phyloP scores from a whole-genome alignment of 2,797 vertebrate genomes.

The Paratrypauchen microcephalus region DNA sequence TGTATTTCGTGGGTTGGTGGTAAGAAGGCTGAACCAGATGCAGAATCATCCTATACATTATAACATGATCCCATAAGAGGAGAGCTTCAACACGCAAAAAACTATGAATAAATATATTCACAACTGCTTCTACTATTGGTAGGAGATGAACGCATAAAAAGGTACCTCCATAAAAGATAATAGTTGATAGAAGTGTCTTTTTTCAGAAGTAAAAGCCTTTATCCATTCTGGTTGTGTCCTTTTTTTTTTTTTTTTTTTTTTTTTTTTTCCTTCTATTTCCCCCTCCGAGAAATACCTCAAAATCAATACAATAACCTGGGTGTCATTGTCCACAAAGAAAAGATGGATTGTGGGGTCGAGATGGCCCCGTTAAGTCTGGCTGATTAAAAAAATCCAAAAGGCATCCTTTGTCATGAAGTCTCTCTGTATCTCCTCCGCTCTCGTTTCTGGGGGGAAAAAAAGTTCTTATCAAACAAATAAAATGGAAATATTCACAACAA shows the following conservation, averaged over 20 bases:
- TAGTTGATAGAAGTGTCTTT: slow-evolving; percentile 69
- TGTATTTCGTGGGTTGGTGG: slow-evolving; percentile 74
- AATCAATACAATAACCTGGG: slow-evolving; percentile 62
- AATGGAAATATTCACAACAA: slow-evolving; percentile 38
- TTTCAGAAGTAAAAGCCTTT: slow-evolving; percentile 47
- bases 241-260: slow-evolving; percentile 31
- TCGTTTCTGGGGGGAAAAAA: slow-evolving; percentile 18
- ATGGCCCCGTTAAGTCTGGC: slow-evolving; percentile 58
- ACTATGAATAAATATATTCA: slow-evolving; percentile 87
- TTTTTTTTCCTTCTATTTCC: slow-evolving; percentile 53
- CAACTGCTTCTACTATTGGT: slow-evolving; percentile 78
- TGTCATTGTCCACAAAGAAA: slow-evolving; percentile 62
- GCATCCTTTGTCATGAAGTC: slow-evolving; percentile 54
- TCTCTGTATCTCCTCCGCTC: slow-evolving; percentile 28
- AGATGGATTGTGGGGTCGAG: slow-evolving; percentile 52
- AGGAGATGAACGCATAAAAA: slow-evolving; percentile 79
- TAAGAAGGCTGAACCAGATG: slow-evolving; percentile 82
- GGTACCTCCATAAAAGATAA: slow-evolving; percentile 74
- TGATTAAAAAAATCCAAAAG: slow-evolving; percentile 63
- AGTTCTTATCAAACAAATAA: slow-evolving; percentile 7
- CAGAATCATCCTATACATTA: slow-evolving; percentile 82
- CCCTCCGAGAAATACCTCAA: slow-evolving; percentile 63
- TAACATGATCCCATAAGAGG: slow-evolving; percentile 80
- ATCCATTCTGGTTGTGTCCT: slow-evolving; percentile 39
- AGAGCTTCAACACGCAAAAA: slow-evolving; percentile 80